Evolutionary conservation across 2,888 invertebrate species (phyloP), one percentile per base, ranked within the genome.

Genomic region (Ennomos fuscantarius): DNA sequence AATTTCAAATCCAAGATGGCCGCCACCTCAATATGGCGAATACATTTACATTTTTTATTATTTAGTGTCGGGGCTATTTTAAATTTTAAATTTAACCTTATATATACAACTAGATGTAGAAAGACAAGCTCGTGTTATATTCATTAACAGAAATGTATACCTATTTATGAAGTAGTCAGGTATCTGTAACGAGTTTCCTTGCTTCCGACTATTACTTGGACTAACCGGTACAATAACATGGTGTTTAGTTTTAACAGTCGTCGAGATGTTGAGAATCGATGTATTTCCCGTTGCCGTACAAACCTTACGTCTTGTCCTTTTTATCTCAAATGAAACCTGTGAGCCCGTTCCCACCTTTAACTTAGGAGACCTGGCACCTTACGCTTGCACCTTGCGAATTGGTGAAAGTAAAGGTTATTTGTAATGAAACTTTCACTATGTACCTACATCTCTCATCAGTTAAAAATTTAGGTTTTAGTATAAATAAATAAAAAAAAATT

Each of bases 211-310:
- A 3, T 56, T 11, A 50, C 64, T 72, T 72, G 42, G 9, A 55
- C 78, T 76, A 74, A 8, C 61, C 58, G 34, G 44, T 56, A 62
- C 71, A 76, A 81, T 78, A 84, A 81, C 77, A 79, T 75, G 77
- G 78, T 77, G 82, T 84, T 82, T 80, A 80, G 81, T 83, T 86
- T 83, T 86, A 85, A 84, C 84, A 86, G 86, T 83, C 74, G 73
- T 72, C 67, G 77, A 84, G 86, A 86, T 85, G 79, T 79, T 72
- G 77, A 71, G 73, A 75, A 74, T 73, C 77, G 82, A 84, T 85
- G 82, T 68, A 78, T 74, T 78, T 82, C 74, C 78, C 71, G 73
- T 76, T 78, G 76, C 59, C 60, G 56, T 70, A 46, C 39, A 34
- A n/a, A 49, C 34, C 47, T 45, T 71, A 71, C 68, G 76, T 70